A percentile compares a stretch with the other conserved stretches of the same genome.
Conservation (phyloP, 2,797 vertebrate species). For the Bradypodion ventrale region DNA sequence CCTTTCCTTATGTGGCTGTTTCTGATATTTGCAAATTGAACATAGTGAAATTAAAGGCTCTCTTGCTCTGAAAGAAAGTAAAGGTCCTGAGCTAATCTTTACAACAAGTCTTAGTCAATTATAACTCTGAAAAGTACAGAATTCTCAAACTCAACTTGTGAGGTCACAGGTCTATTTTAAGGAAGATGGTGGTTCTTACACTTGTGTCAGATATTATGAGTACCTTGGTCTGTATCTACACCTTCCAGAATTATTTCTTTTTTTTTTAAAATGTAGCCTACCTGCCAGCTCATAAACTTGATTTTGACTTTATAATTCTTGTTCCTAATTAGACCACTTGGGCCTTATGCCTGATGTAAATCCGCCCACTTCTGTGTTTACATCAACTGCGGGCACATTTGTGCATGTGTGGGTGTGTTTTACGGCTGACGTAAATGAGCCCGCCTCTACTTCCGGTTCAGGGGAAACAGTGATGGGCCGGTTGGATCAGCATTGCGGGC, state of each 20-base stretch:
- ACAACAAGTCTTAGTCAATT: background rate
- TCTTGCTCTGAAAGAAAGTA: background rate
- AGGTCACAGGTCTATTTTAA: background rate
- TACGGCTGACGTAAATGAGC: no score
- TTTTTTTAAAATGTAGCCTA: slow-evolving; percentile 46
- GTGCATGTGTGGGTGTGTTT: no score
- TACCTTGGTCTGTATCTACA: background rate
- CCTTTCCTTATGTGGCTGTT: background rate
- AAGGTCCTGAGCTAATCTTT: background rate
- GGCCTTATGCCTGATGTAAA: no score
- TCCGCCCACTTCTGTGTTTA: no score
- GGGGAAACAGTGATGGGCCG: no score
- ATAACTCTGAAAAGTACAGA: background rate
- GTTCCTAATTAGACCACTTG: slow-evolving; percentile 63
- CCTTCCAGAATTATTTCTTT: slow-evolving; percentile 36
- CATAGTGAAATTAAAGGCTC: background rate
- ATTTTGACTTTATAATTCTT: slow-evolving; percentile 54
- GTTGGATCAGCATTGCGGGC: no score
- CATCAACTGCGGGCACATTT: no score
- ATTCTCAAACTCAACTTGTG: background rate
- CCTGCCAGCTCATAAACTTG: slow-evolving; percentile 22
- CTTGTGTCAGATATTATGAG: background rate
- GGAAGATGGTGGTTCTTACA: background rate
- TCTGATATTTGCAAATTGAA: background rate
- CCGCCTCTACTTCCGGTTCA: no score